Conservation (phyloP, 2,113 vertebrate genomes). For the Paracanthobrama guichenoti region DNA sequence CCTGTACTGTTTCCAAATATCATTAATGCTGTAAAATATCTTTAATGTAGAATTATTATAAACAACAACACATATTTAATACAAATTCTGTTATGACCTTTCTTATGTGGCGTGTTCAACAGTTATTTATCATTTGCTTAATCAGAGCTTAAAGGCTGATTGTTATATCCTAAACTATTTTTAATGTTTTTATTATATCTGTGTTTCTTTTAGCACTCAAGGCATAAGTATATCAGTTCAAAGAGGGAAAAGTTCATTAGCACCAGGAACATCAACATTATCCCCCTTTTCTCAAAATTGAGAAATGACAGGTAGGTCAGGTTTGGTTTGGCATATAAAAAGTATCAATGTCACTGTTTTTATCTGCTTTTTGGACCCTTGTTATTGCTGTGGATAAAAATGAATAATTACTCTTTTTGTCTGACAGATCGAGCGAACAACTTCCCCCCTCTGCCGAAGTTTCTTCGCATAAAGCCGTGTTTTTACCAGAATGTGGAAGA, state of each 20-base stretch:
- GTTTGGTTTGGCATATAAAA: background rate
- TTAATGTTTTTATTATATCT: background rate
- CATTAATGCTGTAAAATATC: background rate
- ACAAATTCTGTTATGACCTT: background rate
- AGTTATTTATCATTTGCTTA: background rate
- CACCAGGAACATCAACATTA: background rate
- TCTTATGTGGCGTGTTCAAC: background rate
- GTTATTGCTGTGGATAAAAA: background rate
- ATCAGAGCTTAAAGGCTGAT: background rate
- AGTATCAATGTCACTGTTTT: background rate
- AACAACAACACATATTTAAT: background rate
- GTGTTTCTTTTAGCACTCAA: constrained; percentile 13
- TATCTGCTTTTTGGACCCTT: background rate
- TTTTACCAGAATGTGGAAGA: constrained; percentile 94
- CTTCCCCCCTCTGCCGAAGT: constrained; percentile 87
- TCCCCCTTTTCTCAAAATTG: background rate
- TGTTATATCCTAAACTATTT: background rate
- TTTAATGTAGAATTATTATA: background rate
- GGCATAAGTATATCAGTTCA: background rate
- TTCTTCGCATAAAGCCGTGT: constrained; percentile 88
- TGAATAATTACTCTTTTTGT: background rate
- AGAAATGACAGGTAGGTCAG: constrained; percentile 55
- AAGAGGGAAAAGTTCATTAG: background rate
- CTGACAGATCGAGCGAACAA: constrained; percentile 85
- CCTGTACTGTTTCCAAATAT: background rate